A percentile compares a stretch with the other conserved stretches of the same genome.
phyloP scores from a whole-genome alignment of 2,888 invertebrate species.

The Microplitis manilae region DNA sequence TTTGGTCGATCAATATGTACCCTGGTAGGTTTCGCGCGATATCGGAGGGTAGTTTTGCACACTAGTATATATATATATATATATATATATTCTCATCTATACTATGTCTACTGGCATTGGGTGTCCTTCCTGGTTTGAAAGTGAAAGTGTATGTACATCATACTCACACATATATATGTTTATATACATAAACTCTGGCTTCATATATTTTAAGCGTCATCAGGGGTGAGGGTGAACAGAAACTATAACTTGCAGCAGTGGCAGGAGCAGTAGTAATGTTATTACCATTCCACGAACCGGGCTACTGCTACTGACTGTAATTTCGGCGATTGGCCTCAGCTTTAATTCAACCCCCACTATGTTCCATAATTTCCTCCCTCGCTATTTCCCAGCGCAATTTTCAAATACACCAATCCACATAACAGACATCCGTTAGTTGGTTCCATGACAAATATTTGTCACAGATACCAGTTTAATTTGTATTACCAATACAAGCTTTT shows the following conservation, averaged over 20 bases:
- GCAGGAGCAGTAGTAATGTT: slow-evolving; percentile 18
- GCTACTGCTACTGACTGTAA: slow-evolving; percentile 29
- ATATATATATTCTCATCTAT: slow-evolving; percentile 17
- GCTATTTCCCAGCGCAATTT: neutral
- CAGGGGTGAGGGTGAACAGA: slow-evolving; percentile 12
- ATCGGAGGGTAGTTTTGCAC: slow-evolving; percentile 26
- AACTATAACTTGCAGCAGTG: slow-evolving; percentile 20
- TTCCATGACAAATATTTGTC: slow-evolving; percentile 13
- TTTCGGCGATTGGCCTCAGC: slow-evolving; percentile 31
- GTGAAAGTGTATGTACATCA: slow-evolving; percentile 31
- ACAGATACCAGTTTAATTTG: neutral
- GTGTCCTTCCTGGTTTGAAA: slow-evolving; percentile 25
- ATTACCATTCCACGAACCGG: slow-evolving; percentile 31
- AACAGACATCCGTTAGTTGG: slow-evolving; percentile 1
- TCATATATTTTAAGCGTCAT: slow-evolving; percentile 8
- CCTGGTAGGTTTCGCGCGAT: slow-evolving; percentile 47
- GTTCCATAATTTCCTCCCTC: neutral
- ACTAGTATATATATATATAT: neutral
- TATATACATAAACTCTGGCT: neutral
- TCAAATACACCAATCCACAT: neutral
- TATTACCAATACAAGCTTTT: neutral
- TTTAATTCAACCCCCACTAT: neutral
- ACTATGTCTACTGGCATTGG: slow-evolving; percentile 6
- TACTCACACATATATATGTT: slow-evolving; percentile 3
- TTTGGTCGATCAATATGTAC: slow-evolving; percentile 65